Evolutionary conservation across 2,888 invertebrate species (phyloP), one percentile per base, ranked within the genome.

Genomic region (Eupithecia abbreviata): DNA sequence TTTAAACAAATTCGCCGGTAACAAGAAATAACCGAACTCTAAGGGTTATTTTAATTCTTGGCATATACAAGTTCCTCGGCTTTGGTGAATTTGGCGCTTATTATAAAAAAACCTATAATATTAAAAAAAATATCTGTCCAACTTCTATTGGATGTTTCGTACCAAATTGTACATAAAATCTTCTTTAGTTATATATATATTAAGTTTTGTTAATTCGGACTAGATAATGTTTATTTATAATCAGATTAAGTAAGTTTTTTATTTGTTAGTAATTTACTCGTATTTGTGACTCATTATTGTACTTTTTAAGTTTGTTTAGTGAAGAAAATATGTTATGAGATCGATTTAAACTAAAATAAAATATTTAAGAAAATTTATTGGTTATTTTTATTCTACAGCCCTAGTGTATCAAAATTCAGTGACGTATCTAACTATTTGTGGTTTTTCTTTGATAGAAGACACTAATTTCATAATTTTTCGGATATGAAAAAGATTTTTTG

Each of bases 91-190:
- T 62, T 30, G 4, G 30, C 62, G 18, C 4, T 30, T 62, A 62
- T 30, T 3, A 18, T 62, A 51, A 65, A 43, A 67, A 69, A 45
- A 13, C 18, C 49, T 49, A 49, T 68, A 0, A 42, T 43, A 55
- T 41, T 2, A 41, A n/a, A n/a, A 67, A 67, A 55, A 55, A 45
- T 74, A 58, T 78, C 85, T 91, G 80, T 93, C 93, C 92, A 91
- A 87, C 84, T 83, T 79, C 73, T 83, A 92, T 93, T 92, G 93
- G 93, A 93, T 92, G 92, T 90, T 80, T 89, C 85, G 89, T 90
- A 93, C 93, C 93, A 93, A 78, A 81, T 79, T 82, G 82, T 82
- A 82, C 62, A 82, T 82, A 68, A 85, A 81, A 78, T 82, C 80
- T 83, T 82, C 82, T 83, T 81, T 82, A 74, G 76, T 75, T 82